Evolutionary conservation across 2,888 invertebrate genomes (phyloP).

Genomic region (Pasiphila rectangulata): DNA sequence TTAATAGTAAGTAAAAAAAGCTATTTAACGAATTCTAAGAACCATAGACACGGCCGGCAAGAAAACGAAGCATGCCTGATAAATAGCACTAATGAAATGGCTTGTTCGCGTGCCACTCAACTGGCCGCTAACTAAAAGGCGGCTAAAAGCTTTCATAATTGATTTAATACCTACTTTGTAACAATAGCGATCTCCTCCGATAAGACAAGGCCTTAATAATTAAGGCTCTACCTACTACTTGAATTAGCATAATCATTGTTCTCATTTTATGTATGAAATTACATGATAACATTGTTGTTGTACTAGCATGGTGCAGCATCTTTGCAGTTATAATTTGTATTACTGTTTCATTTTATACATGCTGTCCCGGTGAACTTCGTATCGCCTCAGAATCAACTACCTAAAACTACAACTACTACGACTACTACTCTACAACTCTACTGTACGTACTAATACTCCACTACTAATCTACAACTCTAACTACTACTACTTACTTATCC

Average conservation of each 20-base stretch:
- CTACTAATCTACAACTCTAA: no score
- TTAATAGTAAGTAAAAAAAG: no score
- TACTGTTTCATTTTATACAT: no score
- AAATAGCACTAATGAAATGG: slow-evolving; percentile 13
- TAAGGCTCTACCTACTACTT: slow-evolving; percentile 20
- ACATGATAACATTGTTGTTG: slow-evolving; percentile 1
- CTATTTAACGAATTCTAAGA: background rate
- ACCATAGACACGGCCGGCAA: background rate
- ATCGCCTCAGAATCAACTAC: no score
- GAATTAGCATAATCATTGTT: slow-evolving; percentile 27
- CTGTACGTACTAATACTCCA: no score
- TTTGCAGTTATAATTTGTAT: no score
- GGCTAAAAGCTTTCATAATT: slow-evolving; percentile 33
- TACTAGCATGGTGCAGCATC: no score
- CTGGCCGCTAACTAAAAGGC: slow-evolving; percentile 21
- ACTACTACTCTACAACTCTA: no score
- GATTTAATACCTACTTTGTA: slow-evolving; percentile 28
- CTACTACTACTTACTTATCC: no score
- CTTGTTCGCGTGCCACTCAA: slow-evolving; percentile 24
- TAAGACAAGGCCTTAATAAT: slow-evolving; percentile 16
- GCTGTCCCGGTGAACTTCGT: no score
- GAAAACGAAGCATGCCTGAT: background rate
- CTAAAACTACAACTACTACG: no score
- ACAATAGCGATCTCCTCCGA: slow-evolving; percentile 26
- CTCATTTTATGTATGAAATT: slow-evolving; percentile 18